These are phyloP conservation scores for Nyctalus aviator DNA, from an alignment of 2,797 vertebrate species.

Conservation along the genomic window DNA sequence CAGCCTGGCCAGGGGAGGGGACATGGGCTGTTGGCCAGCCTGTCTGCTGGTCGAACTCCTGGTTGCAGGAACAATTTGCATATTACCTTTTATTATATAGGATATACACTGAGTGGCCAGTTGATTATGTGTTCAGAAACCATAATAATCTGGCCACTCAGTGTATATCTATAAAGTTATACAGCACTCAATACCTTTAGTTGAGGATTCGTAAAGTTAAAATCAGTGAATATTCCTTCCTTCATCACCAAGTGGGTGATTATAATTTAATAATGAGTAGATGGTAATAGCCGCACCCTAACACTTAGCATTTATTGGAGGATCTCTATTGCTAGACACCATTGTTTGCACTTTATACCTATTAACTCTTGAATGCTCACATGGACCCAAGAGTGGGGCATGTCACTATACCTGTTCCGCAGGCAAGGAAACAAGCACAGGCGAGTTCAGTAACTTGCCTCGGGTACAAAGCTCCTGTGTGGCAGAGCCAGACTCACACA, in stretches of 20 bases:
- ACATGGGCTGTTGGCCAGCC: too few relatives aligned
- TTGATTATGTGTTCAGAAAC: too few relatives aligned
- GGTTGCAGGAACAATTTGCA: too few relatives aligned
- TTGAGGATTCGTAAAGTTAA: conserved; percentile 14
- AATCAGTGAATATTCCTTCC: conserved; percentile 30
- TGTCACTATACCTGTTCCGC: not conserved
- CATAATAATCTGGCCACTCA: too few relatives aligned
- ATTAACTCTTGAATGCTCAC: not conserved
- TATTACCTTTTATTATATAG: too few relatives aligned
- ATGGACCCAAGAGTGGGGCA: not conserved
- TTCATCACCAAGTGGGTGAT: not conserved
- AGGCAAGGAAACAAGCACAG: not conserved
- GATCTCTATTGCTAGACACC: not conserved
- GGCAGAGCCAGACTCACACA: not conserved
- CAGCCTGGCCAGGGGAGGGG: too few relatives aligned
- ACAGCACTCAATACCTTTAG: not conserved
- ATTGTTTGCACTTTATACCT: not conserved
- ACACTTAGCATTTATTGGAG: not conserved
- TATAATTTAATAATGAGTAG: not conserved
- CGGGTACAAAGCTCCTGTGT: not conserved
- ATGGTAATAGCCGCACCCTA: not conserved
- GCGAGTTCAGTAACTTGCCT: not conserved
- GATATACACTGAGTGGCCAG: too few relatives aligned
- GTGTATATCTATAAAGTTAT: not conserved
- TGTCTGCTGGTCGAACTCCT: too few relatives aligned